These are phyloP conservation scores for Nothoprocta perdicaria DNA, from an alignment of 2,113 vertebrate genomes.

Conservation along the genomic window DNA sequence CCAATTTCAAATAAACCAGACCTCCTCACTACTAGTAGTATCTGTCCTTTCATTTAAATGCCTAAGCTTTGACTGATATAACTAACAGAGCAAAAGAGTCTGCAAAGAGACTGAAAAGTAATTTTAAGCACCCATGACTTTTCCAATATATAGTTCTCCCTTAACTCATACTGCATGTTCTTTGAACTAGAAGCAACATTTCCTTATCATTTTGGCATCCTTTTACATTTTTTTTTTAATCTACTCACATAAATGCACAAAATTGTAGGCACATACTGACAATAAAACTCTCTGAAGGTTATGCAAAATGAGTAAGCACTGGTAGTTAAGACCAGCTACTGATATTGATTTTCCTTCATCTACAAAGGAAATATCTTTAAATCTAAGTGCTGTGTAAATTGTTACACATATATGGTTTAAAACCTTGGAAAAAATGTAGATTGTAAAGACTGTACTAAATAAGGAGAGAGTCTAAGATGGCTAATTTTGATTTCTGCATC, in stretches of 20 bases:
- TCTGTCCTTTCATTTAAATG: background rate
- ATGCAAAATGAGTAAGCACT: background rate
- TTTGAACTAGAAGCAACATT: background rate
- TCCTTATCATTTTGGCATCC: background rate
- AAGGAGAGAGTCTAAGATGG: background rate
- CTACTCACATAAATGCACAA: background rate
- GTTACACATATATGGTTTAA: background rate
- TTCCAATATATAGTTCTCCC: background rate
- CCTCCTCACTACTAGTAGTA: background rate
- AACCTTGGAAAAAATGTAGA: background rate
- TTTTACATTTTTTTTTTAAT: background rate
- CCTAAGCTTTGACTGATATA: conserved; percentile 26
- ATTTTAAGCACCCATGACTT: conserved; percentile 32
- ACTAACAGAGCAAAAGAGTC: background rate
- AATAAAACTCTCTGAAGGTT: background rate
- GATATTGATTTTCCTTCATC: background rate
- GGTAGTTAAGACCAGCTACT: background rate
- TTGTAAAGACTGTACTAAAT: background rate
- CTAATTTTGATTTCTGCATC: background rate
- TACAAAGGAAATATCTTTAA: background rate
- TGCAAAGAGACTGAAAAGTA: conserved; percentile 44
- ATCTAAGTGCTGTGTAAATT: background rate
- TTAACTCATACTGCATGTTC: background rate
- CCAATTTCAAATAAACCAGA: conserved; percentile 3
- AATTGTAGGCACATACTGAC: background rate